Evolutionary conservation across 2,888 invertebrate species (phyloP).

Genomic region (Melanophora roralis): DNA sequence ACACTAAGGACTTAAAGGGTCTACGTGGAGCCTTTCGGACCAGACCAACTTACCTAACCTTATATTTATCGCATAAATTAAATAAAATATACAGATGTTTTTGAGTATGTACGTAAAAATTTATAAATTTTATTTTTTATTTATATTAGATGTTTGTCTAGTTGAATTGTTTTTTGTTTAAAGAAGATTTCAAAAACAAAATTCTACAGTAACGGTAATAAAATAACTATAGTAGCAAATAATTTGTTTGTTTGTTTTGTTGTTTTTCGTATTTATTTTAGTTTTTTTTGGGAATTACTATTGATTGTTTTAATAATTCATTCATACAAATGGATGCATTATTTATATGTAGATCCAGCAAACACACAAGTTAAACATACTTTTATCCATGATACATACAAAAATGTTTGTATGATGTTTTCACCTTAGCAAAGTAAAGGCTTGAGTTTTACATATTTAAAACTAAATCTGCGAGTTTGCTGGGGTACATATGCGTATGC

Average conservation of each 20-base stretch:
- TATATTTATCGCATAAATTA: conserved; percentile 12
- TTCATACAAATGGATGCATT: not conserved
- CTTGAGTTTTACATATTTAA: too few relatives aligned
- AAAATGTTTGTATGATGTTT: too few relatives aligned
- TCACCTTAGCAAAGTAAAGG: too few relatives aligned
- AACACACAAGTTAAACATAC: too few relatives aligned
- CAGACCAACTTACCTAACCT: too few relatives aligned
- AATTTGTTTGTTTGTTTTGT: not conserved
- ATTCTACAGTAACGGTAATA: conserved; percentile 59
- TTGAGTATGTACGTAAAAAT: too few relatives aligned
- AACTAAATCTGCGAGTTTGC: too few relatives aligned
- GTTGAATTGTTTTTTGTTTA: not conserved
- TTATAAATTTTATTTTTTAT: conserved; percentile 29
- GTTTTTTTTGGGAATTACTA: conserved; percentile 38
- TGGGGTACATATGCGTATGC: too few relatives aligned
- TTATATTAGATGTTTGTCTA: not conserved
- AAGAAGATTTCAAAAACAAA: conserved; percentile 22
- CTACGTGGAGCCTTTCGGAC: too few relatives aligned
- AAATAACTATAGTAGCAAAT: conserved; percentile 20
- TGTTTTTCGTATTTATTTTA: conserved; percentile 42
- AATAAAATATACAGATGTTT: conserved; percentile 40
- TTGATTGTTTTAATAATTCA: conserved; percentile 32
- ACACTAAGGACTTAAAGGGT: too few relatives aligned
- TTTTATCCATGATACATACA: too few relatives aligned
- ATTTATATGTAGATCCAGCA: not conserved